These are phyloP conservation scores for Psittacara wagleri DNA, from an alignment of 2,113 vertebrate species.

Conservation along the genomic window DNA sequence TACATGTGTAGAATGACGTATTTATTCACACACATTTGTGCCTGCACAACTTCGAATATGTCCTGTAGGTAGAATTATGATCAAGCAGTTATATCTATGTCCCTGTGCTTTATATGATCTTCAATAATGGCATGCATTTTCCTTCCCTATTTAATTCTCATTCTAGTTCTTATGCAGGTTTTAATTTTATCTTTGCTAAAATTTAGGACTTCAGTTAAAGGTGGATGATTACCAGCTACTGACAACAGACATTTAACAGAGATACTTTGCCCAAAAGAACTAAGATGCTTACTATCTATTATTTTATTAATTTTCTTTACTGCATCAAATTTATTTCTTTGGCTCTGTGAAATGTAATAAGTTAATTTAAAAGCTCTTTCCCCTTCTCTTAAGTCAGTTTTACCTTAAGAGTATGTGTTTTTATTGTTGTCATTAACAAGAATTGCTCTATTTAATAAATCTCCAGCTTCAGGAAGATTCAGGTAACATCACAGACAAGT, in stretches of 20 bases:
- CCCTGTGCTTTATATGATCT: neutral
- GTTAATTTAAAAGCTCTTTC: neutral
- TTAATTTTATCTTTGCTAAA: neutral
- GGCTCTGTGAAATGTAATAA: neutral
- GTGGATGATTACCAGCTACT: neutral
- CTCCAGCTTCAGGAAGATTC: neutral
- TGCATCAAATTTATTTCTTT: neutral
- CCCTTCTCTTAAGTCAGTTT: neutral
- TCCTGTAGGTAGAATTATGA: neutral
- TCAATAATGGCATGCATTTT: neutral
- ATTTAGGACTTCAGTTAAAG: neutral
- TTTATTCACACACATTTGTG: rapidly evolving
- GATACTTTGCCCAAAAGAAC: neutral
- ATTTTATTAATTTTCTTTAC: neutral
- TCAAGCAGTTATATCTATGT: neutral
- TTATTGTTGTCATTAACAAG: neutral
- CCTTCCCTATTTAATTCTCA: neutral
- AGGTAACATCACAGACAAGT: neutral
- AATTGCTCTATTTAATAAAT: neutral
- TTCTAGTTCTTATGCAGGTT: neutral
- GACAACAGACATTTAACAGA: neutral
- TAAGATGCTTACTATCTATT: neutral
- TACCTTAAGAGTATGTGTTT: neutral
- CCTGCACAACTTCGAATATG: neutral
- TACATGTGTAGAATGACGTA: neutral